Conservation (phyloP, 2,113 vertebrate species). For the Irena cyanogastra region DNA sequence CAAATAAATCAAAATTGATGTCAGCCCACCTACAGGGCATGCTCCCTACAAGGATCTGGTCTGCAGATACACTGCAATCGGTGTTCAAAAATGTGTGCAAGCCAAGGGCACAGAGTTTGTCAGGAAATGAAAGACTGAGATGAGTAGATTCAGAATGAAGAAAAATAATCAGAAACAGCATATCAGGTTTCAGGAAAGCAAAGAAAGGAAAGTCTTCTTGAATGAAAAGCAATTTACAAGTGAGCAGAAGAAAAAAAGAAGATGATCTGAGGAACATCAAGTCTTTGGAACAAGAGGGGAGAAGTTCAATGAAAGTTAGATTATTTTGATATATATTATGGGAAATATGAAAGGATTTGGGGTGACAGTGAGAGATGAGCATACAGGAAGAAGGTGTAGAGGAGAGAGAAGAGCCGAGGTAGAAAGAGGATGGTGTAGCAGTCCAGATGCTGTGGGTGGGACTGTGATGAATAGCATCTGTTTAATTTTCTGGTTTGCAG, state of each 20-base stretch:
- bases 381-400: background rate
- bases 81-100: background rate
- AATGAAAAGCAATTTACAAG: background rate
- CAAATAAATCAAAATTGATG: background rate
- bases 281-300: background rate
- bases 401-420: background rate
- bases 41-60: background rate
- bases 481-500: slow-evolving; percentile 9
- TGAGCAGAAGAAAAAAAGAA: background rate
- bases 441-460: background rate
- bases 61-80: background rate
- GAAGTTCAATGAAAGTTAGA: background rate
- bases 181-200: background rate
- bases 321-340: background rate
- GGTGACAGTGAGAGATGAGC: background rate
- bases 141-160: background rate
- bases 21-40: background rate
- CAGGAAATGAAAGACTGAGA: background rate
- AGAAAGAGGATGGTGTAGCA: background rate
- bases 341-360: background rate
- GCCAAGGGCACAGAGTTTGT: background rate
- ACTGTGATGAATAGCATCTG: background rate
- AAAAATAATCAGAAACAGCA: background rate
- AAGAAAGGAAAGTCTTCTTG: background rate
- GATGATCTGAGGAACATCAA: background rate